These are phyloP conservation scores for Octodonta nipae DNA, from an alignment of 2,888 invertebrate species.

Conservation along the genomic window DNA sequence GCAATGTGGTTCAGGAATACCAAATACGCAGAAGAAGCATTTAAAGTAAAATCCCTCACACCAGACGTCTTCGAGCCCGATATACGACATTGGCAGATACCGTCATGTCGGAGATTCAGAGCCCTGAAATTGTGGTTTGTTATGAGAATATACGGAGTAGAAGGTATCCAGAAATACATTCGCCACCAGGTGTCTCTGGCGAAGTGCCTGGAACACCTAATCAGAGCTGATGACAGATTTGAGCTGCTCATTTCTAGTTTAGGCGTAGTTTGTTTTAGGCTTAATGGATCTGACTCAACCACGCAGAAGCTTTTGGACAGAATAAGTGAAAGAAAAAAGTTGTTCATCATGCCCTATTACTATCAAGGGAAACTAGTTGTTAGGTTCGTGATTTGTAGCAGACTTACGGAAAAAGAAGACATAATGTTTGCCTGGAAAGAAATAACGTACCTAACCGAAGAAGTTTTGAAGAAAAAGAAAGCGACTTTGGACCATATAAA, in stretches of 20 bases:
- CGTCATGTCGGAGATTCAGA: conserved; percentile 74
- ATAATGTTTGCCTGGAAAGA: conserved; percentile 54
- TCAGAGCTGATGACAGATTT: conserved; percentile 60
- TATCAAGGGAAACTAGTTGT: conserved; percentile 56
- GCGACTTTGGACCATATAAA: conserved; percentile 4
- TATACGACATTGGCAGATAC: conserved; percentile 85
- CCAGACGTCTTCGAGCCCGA: conserved; percentile 45
- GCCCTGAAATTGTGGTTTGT: conserved; percentile 91
- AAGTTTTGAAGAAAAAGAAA: conserved; percentile 2
- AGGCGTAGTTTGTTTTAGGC: conserved; percentile 75
- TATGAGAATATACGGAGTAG: conserved; percentile 65
- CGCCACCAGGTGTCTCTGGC: conserved; percentile 64
- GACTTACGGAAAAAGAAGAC: conserved; percentile 54
- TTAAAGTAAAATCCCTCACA: conserved; percentile 48
- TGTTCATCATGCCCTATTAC: conserved; percentile 70
- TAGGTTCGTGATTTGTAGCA: conserved; percentile 70
- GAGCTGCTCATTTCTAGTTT: conserved; percentile 45
- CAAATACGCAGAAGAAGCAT: conserved; percentile 65
- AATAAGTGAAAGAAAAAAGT: conserved; percentile 59
- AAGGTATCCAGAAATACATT: conserved; percentile 64
- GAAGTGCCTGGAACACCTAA: conserved; percentile 59
- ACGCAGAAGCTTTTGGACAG: conserved; percentile 60
- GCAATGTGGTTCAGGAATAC: conserved; percentile 83
- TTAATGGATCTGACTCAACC: conserved; percentile 50
- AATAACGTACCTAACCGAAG: conserved; percentile 14